phyloP scores from a whole-genome alignment of 2,113 vertebrate genomes.

The Castor canadensis region DNA sequence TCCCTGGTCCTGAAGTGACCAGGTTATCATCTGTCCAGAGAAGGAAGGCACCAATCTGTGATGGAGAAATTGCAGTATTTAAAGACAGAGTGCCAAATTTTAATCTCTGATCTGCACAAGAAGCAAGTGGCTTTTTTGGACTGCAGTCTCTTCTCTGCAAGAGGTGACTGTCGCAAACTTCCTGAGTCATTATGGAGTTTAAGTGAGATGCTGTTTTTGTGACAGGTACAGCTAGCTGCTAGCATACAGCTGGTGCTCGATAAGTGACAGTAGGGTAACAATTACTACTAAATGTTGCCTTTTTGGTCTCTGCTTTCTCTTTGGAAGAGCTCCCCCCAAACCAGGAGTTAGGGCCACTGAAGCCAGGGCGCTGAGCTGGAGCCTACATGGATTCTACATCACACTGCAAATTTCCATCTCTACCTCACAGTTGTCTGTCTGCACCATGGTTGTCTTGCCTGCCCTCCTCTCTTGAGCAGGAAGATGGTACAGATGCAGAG shows the following conservation, averaged over 20 bases:
- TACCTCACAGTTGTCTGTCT: too few species aligned
- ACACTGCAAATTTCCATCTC: too few species aligned
- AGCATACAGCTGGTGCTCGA: neutral
- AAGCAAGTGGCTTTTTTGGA: neutral
- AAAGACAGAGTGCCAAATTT: neutral
- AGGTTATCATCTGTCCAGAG: neutral
- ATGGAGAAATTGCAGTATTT: neutral
- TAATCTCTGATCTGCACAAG: neutral
- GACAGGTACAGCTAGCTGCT: too few species aligned
- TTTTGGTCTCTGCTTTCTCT: neutral
- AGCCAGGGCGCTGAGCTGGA: too few species aligned
- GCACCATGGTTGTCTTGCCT: too few species aligned
- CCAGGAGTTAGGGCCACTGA: neutral
- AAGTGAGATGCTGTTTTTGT: neutral
- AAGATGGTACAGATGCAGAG: too few species aligned
- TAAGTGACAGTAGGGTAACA: too few species aligned
- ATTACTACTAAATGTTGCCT: too few species aligned
- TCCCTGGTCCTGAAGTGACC: neutral
- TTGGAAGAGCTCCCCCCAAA: neutral
- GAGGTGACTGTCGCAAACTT: neutral
- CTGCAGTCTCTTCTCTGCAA: neutral
- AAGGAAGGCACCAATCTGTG: neutral
- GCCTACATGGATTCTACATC: too few species aligned
- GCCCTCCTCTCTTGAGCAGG: too few species aligned
- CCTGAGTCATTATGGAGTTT: accelerated